Percentiles rank a stretch among this genome's conserved stretches.
These are phyloP conservation scores for Drosophila anomalata DNA, from an alignment of 2,888 invertebrate genomes.

Conservation along the genomic window DNA sequence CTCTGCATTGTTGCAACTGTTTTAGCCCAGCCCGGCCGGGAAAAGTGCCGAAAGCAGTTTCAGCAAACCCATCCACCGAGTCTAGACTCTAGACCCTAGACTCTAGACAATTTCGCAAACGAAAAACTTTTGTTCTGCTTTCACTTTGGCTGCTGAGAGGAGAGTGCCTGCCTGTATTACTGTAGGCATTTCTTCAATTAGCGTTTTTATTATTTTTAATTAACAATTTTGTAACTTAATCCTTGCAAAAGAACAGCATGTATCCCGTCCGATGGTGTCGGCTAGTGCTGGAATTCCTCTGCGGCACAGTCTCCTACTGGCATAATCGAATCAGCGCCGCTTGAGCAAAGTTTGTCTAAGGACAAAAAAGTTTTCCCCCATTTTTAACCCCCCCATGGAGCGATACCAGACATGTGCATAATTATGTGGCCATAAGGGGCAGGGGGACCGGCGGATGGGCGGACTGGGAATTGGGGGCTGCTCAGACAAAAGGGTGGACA, in stretches of 20 bases:
- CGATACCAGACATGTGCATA: conserved; percentile 69
- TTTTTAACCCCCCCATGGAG: conserved; percentile 4
- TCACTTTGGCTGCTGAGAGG: conserved; percentile 14
- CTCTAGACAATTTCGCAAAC: conserved; percentile 57
- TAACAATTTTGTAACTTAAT: conserved; percentile 77
- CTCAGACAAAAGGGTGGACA: conserved; percentile 48
- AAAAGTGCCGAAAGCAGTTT: conserved; percentile 54
- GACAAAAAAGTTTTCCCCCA: conserved; percentile 48
- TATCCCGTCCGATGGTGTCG: conserved; percentile 4
- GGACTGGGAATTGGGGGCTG: conserved; percentile 46
- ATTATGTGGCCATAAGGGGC: conserved; percentile 36
- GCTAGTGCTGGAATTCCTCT: conserved; percentile 48
- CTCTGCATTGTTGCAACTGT: conserved; percentile 55
- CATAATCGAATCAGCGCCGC: conserved; percentile 67
- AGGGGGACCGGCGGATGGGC: background rate
- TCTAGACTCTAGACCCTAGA: conserved; percentile 6
- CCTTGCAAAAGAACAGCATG: conserved; percentile 41
- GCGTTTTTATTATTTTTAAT: conserved; percentile 79
- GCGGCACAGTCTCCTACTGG: conserved; percentile 23
- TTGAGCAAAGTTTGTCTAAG: conserved; percentile 70
- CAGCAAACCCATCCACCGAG: conserved; percentile 8
- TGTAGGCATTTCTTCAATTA: conserved; percentile 75
- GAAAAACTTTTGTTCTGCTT: conserved; percentile 56
- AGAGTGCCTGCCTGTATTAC: conserved; percentile 29
- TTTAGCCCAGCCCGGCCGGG: conserved; percentile 14